Conservation (phyloP, 2,888 invertebrate species). For the Acleris holmiana region DNA sequence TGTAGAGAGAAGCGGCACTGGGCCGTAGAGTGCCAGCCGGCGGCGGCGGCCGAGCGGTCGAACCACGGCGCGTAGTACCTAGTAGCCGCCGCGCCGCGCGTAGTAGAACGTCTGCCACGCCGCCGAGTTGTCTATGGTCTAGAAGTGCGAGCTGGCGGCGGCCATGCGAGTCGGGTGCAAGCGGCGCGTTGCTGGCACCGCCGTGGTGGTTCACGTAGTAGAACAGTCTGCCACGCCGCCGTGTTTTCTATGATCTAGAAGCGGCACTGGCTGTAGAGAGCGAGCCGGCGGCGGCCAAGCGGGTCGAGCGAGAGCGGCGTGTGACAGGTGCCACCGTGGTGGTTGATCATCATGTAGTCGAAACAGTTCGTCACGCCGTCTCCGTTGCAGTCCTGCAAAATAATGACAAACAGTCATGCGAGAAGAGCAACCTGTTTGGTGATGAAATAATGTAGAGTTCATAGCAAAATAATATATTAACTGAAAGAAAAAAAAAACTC, state of each 20-base stretch:
- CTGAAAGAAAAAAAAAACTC: no score
- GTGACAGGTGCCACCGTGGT: conserved; percentile 82
- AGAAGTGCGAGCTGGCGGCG: conserved; percentile 58
- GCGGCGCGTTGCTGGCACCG: conserved; percentile 71
- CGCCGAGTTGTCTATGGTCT: conserved; percentile 59
- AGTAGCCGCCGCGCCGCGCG: no score
- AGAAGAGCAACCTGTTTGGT: background rate
- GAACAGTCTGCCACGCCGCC: conserved; percentile 86
- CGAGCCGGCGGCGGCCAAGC: conserved; percentile 64
- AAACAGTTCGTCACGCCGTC: conserved; percentile 86
- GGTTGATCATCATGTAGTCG: conserved; percentile 87
- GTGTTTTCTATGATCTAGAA: conserved; percentile 40
- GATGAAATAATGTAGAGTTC: no score
- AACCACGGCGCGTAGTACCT: conserved; percentile 72
- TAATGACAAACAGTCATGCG: background rate
- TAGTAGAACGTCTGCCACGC: conserved; percentile 86
- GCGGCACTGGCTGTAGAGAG: conserved; percentile 66
- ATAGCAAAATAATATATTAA: no score
- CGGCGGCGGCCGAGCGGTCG: conserved; percentile 58
- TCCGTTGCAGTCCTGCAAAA: conserved; percentile 85
- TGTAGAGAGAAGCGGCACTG: conserved; percentile 61
- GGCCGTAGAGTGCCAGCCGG: conserved; percentile 65
- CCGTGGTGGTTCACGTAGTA: conserved; percentile 87
- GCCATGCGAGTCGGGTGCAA: conserved; percentile 57
- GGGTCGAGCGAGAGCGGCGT: conserved; percentile 55